These are phyloP conservation scores for Podargus strigoides DNA, from an alignment of 2,797 vertebrate genomes.

Conservation along the genomic window DNA sequence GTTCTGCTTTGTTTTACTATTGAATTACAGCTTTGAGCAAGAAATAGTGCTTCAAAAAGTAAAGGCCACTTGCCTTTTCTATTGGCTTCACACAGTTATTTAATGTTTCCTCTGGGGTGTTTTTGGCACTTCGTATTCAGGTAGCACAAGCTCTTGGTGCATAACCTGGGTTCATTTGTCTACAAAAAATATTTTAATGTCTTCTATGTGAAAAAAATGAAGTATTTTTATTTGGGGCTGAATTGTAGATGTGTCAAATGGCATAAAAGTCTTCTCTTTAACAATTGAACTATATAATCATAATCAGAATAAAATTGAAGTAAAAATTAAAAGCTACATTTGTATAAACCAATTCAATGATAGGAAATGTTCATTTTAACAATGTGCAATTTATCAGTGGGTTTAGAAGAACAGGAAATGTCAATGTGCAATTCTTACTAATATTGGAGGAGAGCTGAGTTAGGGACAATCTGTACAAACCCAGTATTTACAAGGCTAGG, in stretches of 20 bases:
- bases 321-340: neutral
- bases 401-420: neutral
- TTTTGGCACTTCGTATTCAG: neutral
- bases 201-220: neutral
- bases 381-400: neutral
- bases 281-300: neutral
- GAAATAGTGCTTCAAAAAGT: neutral
- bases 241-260: neutral
- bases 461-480: neutral
- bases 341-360: neutral
- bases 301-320: neutral
- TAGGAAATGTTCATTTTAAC: neutral
- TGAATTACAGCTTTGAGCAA: neutral
- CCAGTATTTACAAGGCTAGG: neutral
- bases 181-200: neutral
- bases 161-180: neutral
- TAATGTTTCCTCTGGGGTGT: neutral
- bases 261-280: neutral
- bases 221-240: constrained; percentile 7
- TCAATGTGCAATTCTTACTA: neutral
- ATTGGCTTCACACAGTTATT: neutral
- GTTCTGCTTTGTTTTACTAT: neutral
- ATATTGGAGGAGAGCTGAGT: neutral
- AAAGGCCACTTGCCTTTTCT: neutral
- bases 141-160: neutral